These are phyloP conservation scores for Allygus modestus DNA, from an alignment of 2,888 invertebrate species.

Conservation along the genomic window DNA sequence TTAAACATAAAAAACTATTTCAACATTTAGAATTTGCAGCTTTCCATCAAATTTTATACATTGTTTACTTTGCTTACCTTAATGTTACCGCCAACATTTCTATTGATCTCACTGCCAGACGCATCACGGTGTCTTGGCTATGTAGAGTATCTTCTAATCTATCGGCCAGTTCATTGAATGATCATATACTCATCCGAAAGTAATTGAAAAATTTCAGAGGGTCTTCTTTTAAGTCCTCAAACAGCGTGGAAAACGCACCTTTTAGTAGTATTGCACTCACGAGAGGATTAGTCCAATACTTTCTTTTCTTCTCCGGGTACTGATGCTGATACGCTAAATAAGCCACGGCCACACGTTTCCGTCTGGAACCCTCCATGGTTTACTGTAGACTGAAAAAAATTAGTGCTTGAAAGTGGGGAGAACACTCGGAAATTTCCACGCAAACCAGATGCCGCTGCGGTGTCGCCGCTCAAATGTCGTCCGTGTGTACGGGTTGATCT, in stretches of 20 bases:
- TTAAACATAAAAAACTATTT: no score
- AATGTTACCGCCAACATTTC: conserved; percentile 34
- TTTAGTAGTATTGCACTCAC: conserved; percentile 27
- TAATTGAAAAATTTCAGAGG: background rate
- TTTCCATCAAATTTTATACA: no score
- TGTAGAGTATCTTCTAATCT: conserved; percentile 18
- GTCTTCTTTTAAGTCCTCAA: conserved; percentile 13
- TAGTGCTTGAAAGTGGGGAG: no score
- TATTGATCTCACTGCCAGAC: background rate
- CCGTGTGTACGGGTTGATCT: background rate
- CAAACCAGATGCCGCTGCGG: no score
- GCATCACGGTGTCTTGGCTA: background rate
- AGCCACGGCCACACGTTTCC: conserved; percentile 16
- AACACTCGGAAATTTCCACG: no score
- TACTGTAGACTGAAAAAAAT: background rate
- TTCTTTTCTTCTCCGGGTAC: background rate
- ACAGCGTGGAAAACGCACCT: conserved; percentile 22
- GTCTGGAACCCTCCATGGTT: conserved; percentile 4
- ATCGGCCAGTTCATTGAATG: conserved; percentile 28
- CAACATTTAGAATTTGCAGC: no score
- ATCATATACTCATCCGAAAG: conserved; percentile 18
- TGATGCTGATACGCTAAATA: background rate
- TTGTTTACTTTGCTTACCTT: background rate
- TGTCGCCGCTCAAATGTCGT: no score
- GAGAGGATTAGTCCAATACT: conserved; percentile 23